Evolutionary conservation across 2,113 vertebrate genomes (phyloP), one percentile per base, ranked within the genome.

Genomic region (Cynopterus brachyotis): DNA sequence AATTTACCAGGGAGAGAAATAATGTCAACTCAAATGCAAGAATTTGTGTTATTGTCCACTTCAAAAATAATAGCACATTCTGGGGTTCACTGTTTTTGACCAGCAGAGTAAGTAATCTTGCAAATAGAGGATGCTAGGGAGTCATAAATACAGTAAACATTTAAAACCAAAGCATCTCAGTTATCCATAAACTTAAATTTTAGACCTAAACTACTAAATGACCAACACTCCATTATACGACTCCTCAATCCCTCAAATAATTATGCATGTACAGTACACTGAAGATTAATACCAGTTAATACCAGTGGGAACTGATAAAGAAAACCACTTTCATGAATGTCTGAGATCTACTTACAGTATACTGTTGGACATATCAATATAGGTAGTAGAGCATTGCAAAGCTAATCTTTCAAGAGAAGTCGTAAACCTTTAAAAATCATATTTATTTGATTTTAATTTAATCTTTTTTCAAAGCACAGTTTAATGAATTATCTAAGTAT

Each of bases 1-100:
- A 96, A 96, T 98, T 96, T 90, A 95, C 97, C 94, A 96, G 69
- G 87, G 79, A 15, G 35, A 90, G 88, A 92, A 95, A 94, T 81
- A 72, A 92, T 57, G 30, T 62, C 85, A 73, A 50, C 80, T 64
- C 69, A 97, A 96, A 97, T 47, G 96, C 30, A 96, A 97, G 84
- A 72, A 72, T 91, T 96, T 78, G 81, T 97, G 47, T 85, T 85
- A 93, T 9, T 81, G 55, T 91, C 28, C 66, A 86, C 82, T 70
- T 97, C 95, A 98, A 92, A 93, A 79, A 11, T 82, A 84, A 89
- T 0, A 57, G 32, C 37, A 89, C 19, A 47, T 97, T 78, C 62
- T 80, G 57, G 22, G 37, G 32, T n/a, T 87, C 83, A 32, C 60
- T 97, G 91, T 84, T 97, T 92, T 97, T 83, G 70, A 79, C 32